Conservation (phyloP, 2,888 invertebrate species). For the Muscina levida region DNA sequence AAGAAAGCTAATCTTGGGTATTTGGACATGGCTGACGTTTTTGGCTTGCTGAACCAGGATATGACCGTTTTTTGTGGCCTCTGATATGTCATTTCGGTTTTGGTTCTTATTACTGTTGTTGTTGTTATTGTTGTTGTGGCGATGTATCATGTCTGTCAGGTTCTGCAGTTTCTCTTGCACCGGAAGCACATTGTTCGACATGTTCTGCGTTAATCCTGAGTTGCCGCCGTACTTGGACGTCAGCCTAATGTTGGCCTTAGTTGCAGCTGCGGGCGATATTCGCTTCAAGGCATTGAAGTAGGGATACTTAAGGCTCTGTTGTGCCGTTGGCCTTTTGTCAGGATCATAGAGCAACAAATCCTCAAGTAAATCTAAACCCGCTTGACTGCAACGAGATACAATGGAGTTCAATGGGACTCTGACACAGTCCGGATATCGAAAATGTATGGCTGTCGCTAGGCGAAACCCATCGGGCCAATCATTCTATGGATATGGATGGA, state of each 20-base stretch:
- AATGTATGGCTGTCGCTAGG: conserved; percentile 95
- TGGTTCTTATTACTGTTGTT: conserved; percentile 61
- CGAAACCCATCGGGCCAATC: conserved; percentile 98
- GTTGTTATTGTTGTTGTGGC: conserved; percentile 68
- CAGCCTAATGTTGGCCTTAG: conserved; percentile 73
- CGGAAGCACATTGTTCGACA: conserved; percentile 77
- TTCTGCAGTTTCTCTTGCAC: conserved; percentile 75
- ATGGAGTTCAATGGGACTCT: conserved; percentile 89
- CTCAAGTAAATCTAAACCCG: conserved; percentile 90
- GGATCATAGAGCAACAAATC: conserved; percentile 96
- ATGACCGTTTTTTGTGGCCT: conserved; percentile 61
- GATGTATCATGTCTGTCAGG: conserved; percentile 73
- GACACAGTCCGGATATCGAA: conserved; percentile 95
- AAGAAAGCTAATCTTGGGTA: conserved; percentile 73
- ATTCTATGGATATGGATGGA: conserved; percentile 80
- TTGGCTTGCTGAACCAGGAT: conserved; percentile 59
- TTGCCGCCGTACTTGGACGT: conserved; percentile 71
- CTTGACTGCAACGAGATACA: conserved; percentile 90
- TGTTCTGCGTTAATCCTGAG: conserved; percentile 67
- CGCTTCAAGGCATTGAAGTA: conserved; percentile 79
- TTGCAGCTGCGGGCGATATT: conserved; percentile 76
- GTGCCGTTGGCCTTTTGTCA: conserved; percentile 93
- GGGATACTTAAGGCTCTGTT: conserved; percentile 88
- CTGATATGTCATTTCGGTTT: conserved; percentile 58
- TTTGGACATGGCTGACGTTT: conserved; percentile 69